These are phyloP conservation scores for Neodontobutis hainanensis DNA, from an alignment of 2,113 vertebrate genomes.

Conservation along the genomic window DNA sequence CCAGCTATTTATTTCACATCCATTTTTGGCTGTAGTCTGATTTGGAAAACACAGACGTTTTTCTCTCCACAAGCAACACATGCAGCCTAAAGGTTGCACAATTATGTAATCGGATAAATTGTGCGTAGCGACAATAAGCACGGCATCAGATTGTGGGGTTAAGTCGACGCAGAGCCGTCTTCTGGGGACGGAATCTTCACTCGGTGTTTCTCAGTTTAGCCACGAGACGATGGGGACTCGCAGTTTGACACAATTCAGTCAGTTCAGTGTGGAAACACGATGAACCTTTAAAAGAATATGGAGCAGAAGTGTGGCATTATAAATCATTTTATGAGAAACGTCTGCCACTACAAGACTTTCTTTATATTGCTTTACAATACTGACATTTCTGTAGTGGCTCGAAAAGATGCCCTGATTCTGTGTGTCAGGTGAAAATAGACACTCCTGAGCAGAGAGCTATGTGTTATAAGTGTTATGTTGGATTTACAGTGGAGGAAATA, in stretches of 20 bases:
- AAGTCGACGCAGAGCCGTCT: conserved; percentile 35
- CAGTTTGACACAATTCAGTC: conserved; percentile 71
- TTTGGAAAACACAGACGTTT: conserved; percentile 60
- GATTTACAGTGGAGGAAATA: conserved; percentile 25
- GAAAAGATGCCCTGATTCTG: conserved; percentile 47
- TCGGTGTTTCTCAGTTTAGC: conserved; percentile 40
- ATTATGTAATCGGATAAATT: conserved; percentile 64
- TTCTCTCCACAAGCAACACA: conserved; percentile 58
- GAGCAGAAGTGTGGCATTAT: conserved; percentile 55
- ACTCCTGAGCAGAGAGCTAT: conserved; percentile 30
- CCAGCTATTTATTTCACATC: conserved; percentile 63
- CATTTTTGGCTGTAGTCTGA: conserved; percentile 54
- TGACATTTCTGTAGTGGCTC: conserved; percentile 51
- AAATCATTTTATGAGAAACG: conserved; percentile 53
- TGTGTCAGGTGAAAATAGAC: conserved; percentile 47
- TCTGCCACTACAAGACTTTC: conserved; percentile 52
- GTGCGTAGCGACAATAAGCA: conserved; percentile 26
- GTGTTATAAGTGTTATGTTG: conserved; percentile 3
- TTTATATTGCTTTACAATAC: conserved; percentile 42
- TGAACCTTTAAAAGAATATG: conserved; percentile 56
- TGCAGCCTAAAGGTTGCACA: conserved; percentile 52
- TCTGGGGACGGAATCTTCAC: conserved; percentile 39
- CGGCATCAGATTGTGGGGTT: conserved; percentile 18
- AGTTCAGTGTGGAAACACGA: conserved; percentile 57
- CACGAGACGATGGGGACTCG: conserved; percentile 39